Evolutionary conservation across 1,140 invertebrate genomes (phyloP).

Genomic region (Branchinecta lindahli): DNA sequence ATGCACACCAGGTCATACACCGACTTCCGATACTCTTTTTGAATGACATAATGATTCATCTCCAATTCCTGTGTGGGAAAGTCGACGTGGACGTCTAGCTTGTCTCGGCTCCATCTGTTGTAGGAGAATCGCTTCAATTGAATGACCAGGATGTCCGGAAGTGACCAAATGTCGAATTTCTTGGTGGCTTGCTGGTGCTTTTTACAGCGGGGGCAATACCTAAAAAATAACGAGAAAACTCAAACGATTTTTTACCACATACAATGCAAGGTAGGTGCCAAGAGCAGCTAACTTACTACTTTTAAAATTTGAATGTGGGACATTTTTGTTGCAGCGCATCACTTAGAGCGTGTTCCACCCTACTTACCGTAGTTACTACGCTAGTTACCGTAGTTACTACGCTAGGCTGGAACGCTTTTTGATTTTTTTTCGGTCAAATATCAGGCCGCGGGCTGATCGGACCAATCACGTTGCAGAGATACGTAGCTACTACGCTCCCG

Average conservation of each 20-base stretch:
- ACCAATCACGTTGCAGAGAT: too few relatives aligned
- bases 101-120: slow-evolving; percentile 33
- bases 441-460: too few relatives aligned
- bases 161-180: slow-evolving; percentile 33
- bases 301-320: too few relatives aligned
- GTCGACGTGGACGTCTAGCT: slow-evolving; percentile 38
- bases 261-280: too few relatives aligned
- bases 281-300: too few relatives aligned
- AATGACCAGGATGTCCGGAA: slow-evolving; percentile 35
- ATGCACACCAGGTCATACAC: slow-evolving; percentile 41
- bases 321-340: too few relatives aligned
- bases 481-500: too few relatives aligned
- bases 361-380: too few relatives aligned
- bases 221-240: slow-evolving; percentile 5
- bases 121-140: slow-evolving; percentile 38
- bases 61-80: slow-evolving; percentile 37
- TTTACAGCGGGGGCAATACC: slow-evolving; percentile 29
- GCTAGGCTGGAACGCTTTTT: too few relatives aligned
- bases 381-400: too few relatives aligned
- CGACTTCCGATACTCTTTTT: slow-evolving; percentile 19
- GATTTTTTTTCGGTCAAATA: too few relatives aligned
- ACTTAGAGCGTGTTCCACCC: too few relatives aligned
- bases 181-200: slow-evolving; percentile 34
- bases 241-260: not conserved
- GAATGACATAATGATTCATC: slow-evolving; percentile 31